Base-by-base conservation (phyloP, 2,888 invertebrate species). In the Drosophila infuscata region DNA sequence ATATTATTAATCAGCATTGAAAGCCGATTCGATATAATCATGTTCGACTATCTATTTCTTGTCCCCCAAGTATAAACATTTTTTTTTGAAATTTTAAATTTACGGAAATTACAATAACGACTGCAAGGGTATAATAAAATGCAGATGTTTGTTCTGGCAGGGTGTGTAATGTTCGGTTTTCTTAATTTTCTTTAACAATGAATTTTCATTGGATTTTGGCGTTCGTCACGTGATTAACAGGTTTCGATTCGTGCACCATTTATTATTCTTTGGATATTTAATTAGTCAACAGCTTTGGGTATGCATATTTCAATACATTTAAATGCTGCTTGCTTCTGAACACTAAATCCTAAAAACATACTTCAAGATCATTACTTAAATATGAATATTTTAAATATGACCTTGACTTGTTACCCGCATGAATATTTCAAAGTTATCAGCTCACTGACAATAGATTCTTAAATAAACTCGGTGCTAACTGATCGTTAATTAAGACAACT, bases 201-300 rank as follows among this genome's bases (percentile, higher is more conserved):
- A 43, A 49, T 59, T 43, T 59, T 36, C 25, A 59, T 74, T 56
- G 2, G 15, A 29, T 49, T 72, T 46, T 36, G 49, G n/a, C 25
- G 15, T 2, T 8, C 8, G 15, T 68, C 75, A 67, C 30, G 41
- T 74, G 72, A 52, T 46, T 15, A 60, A 59, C 73, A 36, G 51
- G 56, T 73, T 73, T 52, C 8, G 3, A 35, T 29, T n/a, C 62
- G 8, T 54, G 48, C 41, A 38, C 48, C 57, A 32, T 32, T 32
- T 43, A 32, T 32, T n/a, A n/a, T 11, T 32, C 36, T 29, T 15
- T 38, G 65, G 57, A 33, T 25, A 15, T 30, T 20, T 6, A n/a
- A 51, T 51, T 29, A 12, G 25, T 9, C 12, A 52, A 12, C 2
- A 6, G 12, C 3, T 12, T 25, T 43, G 25, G 33, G 25, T 54